A percentile compares a stretch with the other conserved stretches of the same genome.
These are phyloP conservation scores for Cheilosia scutellata DNA, from an alignment of 2,888 invertebrate species.

Conservation along the genomic window DNA sequence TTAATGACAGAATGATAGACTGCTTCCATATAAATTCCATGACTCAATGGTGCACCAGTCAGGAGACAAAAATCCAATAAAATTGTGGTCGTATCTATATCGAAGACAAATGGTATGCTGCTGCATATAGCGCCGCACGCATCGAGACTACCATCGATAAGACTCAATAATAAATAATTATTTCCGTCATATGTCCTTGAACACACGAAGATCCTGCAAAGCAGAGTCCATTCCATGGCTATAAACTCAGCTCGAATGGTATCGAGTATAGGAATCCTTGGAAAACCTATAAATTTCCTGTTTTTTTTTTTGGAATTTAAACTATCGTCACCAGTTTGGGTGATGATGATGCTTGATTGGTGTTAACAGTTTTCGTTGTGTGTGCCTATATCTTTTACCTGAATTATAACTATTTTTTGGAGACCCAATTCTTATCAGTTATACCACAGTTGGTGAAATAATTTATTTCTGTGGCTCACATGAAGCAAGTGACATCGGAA, in stretches of 20 bases:
- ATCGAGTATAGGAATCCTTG: conserved; percentile 52
- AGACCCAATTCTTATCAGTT: conserved; percentile 51
- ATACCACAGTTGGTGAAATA: conserved; percentile 70
- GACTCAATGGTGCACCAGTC: conserved; percentile 56
- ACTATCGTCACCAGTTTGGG: conserved; percentile 36
- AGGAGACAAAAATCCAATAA: conserved; percentile 69
- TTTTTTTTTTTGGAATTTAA: conserved; percentile 20
- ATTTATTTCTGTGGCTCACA: conserved; percentile 65
- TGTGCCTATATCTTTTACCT: conserved; percentile 45
- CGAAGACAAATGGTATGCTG: conserved; percentile 57
- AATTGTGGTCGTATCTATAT: conserved; percentile 17
- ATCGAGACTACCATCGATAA: conserved; percentile 67
- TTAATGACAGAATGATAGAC: conserved; percentile 74
- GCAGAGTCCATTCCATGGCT: conserved; percentile 15
- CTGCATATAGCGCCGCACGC: conserved; percentile 47
- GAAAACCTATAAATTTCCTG: conserved; percentile 65
- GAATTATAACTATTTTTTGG: conserved; percentile 63
- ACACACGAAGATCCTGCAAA: conserved; percentile 52
- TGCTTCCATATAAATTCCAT: conserved; percentile 57
- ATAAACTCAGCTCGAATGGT: conserved; percentile 30
- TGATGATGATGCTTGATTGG: conserved; percentile 38
- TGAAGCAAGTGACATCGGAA: conserved; percentile 49
- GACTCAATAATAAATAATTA: conserved; percentile 73
- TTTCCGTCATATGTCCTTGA: conserved; percentile 69
- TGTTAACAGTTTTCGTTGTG: conserved; percentile 33